Evolutionary conservation across 2,113 vertebrate genomes (phyloP), one percentile per base, ranked within the genome.

Genomic region (Apus apus): DNA sequence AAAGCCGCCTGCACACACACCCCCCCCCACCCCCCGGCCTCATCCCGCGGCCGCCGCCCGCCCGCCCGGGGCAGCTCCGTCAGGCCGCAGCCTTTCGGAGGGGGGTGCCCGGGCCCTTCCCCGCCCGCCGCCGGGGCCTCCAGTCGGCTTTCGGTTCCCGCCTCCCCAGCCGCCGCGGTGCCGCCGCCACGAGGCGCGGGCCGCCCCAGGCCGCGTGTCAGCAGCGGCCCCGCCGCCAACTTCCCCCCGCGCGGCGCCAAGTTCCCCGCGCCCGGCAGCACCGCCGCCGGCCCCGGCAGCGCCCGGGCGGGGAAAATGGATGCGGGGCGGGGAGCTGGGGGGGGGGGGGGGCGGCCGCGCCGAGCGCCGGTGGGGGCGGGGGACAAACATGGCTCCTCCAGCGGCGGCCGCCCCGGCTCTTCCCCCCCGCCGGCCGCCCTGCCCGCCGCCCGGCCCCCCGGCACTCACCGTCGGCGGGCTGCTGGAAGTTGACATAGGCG

Each of bases 401-500:
- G 21, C 45, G 38, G 48, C 62, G 65, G 64, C 36, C 50, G 56
- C 30, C 26, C 58, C 46, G 5, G 25, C 30, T n/a, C 50, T 40
- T n/a, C 71, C 40, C 60, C 65, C 60, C 65, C 81, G 27, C n/a
- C n/a, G 5, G 40, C 70, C 38, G 46, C 36, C 60, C 26, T 57
- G 16, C 29, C 60, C 32, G 19, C 86, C 43, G 27, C 73, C 32
- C 79, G 11, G 10, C 27, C 43, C 46, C 46, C 46, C 16, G 16
- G 16, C 61, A 96, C 99, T 99, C 97, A 99, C 99, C 99, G 79
- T 99, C 99, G 2, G 99, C 99, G 0, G 99, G 99, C 94, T 99
- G 99, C 93, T 99, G 99, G 98, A 99, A 99, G 98, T 99, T 99
- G 92, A 99, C 99, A 45, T 99, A 99, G 64, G 99, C 99, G 76